Percentiles rank a stretch among this genome's conserved stretches.
These are phyloP conservation scores for Anticlea derivata DNA, from an alignment of 2,888 invertebrate genomes.

Conservation along the genomic window DNA sequence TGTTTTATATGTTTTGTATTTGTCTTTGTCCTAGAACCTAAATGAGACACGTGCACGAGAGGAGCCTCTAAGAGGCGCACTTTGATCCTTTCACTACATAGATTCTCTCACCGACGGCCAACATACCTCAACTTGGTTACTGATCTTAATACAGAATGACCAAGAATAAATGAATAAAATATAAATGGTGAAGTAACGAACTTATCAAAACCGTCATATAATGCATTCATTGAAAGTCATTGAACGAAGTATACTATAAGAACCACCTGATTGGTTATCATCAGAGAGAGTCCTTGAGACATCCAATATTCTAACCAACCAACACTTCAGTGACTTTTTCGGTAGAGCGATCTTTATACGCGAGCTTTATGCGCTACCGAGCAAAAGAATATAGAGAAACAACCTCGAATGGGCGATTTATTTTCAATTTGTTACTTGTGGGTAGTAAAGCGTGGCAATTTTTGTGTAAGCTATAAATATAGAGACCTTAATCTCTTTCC, in stretches of 20 bases:
- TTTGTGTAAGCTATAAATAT: slow-evolving; percentile 30
- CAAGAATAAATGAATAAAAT: neutral
- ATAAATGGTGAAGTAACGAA: too few relatives aligned
- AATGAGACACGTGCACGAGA: too few relatives aligned
- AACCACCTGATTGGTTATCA: slow-evolving; percentile 39
- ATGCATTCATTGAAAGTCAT: slow-evolving; percentile 10
- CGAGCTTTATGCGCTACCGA: slow-evolving; percentile 24
- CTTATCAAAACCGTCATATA: too few relatives aligned
- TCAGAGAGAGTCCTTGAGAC: slow-evolving; percentile 38
- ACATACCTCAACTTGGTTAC: too few relatives aligned
- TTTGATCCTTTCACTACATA: too few relatives aligned
- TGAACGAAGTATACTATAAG: slow-evolving; percentile 34
- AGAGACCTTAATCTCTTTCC: slow-evolving; percentile 30
- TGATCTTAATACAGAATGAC: too few relatives aligned
- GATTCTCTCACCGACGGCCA: too few relatives aligned
- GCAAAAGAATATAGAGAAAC: slow-evolving; percentile 23
- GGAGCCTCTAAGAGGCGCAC: too few relatives aligned
- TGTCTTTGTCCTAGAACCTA: too few relatives aligned
- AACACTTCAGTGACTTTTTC: slow-evolving; percentile 39
- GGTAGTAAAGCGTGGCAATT: slow-evolving; percentile 23
- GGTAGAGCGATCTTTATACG: slow-evolving; percentile 36
- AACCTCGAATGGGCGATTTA: slow-evolving; percentile 28
- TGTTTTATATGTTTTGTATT: too few relatives aligned
- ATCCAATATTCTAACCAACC: slow-evolving; percentile 35
- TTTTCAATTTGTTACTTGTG: slow-evolving; percentile 31